A percentile compares a stretch with the other conserved stretches of the same genome.
These are phyloP conservation scores for Sebastes trivittatus DNA, from an alignment of 2,797 vertebrate genomes.

Conservation along the genomic window DNA sequence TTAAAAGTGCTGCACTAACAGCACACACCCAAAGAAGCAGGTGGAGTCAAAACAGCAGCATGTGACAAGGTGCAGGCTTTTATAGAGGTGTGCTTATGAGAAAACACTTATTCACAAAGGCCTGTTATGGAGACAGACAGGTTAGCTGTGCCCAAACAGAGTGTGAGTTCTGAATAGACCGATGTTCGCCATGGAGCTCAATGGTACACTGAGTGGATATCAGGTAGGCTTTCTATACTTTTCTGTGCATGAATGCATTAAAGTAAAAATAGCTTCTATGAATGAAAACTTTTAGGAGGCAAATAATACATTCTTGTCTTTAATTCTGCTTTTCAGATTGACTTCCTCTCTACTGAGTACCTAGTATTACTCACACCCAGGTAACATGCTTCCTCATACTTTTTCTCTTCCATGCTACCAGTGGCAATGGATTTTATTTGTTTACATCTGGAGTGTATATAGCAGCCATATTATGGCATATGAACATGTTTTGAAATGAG, in stretches of 20 bases:
- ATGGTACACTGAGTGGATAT: background rate
- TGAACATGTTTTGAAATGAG: background rate
- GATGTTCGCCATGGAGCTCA: constrained; percentile 35
- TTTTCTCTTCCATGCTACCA: background rate
- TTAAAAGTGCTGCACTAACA: background rate
- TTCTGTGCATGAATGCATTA: background rate
- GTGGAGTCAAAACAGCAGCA: constrained; percentile 55
- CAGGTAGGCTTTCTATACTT: constrained; percentile 50
- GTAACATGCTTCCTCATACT: constrained; percentile 56
- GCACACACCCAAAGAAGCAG: constrained; percentile 11
- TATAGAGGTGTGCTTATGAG: constrained; percentile 22
- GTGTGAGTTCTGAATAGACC: background rate
- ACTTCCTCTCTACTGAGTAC: constrained; percentile 72
- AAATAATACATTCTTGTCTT: background rate
- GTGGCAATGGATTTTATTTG: background rate
- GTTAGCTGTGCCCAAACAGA: background rate
- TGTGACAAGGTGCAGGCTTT: constrained; percentile 48
- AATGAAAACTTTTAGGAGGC: background rate
- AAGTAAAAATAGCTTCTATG: background rate
- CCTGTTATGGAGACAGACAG: constrained; percentile 8
- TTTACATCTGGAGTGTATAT: background rate
- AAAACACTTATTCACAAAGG: background rate
- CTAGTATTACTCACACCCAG: constrained; percentile 73
- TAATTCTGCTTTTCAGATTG: constrained; percentile 69
- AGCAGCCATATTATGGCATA: background rate